phyloP scores from a whole-genome alignment of 2,113 vertebrate species.

The Mellivora capensis region DNA sequence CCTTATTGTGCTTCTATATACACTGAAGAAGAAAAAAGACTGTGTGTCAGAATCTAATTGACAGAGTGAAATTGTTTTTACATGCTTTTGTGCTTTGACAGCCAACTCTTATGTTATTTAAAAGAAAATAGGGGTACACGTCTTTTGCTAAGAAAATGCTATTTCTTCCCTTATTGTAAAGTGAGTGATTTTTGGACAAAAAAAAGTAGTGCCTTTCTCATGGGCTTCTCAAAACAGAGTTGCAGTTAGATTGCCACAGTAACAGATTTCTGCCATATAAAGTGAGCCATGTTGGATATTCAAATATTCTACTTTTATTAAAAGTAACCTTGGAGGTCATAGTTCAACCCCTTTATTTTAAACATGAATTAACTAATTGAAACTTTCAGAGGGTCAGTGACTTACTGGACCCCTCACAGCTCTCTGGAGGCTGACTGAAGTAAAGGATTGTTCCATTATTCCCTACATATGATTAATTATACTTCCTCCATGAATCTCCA shows the following conservation, averaged over 20 bases:
- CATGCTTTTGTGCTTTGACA: slow-evolving; percentile 38
- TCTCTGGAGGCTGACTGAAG: background rate
- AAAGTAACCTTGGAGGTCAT: background rate
- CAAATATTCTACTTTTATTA: background rate
- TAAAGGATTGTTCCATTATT: background rate
- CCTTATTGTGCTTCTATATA: background rate
- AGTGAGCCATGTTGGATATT: background rate
- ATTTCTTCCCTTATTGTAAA: background rate
- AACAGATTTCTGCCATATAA: background rate
- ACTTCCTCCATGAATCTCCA: background rate
- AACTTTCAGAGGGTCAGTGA: background rate
- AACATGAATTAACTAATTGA: background rate
- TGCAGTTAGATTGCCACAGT: background rate
- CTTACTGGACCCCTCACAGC: background rate
- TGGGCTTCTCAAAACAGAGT: background rate
- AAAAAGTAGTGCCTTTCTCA: background rate
- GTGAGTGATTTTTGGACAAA: background rate
- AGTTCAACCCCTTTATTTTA: background rate
- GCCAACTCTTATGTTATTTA: background rate
- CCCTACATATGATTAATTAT: background rate
- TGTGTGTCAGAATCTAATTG: slow-evolving; percentile 48
- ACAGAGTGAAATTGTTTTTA: slow-evolving; percentile 49
- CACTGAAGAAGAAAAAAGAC: background rate
- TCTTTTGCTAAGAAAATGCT: slow-evolving; percentile 31
- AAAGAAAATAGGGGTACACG: background rate